These are phyloP conservation scores for Lasioglossum zephyrum DNA, from an alignment of 2,888 invertebrate species.

Conservation along the genomic window DNA sequence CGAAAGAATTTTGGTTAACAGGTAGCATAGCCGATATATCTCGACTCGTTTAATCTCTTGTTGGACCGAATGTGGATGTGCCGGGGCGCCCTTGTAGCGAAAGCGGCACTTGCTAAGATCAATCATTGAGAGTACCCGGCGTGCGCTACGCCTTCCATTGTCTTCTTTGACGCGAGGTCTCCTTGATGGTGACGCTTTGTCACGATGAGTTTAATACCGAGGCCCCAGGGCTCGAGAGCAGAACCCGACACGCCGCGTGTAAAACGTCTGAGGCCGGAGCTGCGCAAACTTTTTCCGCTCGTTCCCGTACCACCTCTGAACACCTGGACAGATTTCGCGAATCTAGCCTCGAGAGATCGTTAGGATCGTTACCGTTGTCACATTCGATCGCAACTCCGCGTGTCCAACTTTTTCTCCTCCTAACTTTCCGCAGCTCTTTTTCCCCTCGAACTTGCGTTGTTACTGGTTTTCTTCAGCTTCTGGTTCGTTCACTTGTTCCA, in stretches of 20 bases:
- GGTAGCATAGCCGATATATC: constrained; percentile 57
- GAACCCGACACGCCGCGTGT: neutral
- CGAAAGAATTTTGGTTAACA: constrained; percentile 21
- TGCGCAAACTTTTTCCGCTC: constrained; percentile 19
- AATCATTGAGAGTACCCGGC: constrained; percentile 74
- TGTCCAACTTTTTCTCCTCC: neutral
- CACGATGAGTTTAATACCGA: constrained; percentile 59
- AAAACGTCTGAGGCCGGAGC: neutral
- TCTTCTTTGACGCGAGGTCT: constrained; percentile 67
- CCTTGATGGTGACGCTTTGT: constrained; percentile 64
- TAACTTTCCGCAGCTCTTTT: neutral
- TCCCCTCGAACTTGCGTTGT: neutral
- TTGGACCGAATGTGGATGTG: constrained; percentile 72
- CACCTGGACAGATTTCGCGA: neutral
- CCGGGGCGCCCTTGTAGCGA: constrained; percentile 53
- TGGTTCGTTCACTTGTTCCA: neutral
- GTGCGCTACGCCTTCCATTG: constrained; percentile 70
- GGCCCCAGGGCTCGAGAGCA: constrained; percentile 33
- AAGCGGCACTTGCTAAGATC: constrained; percentile 73
- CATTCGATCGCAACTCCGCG: neutral
- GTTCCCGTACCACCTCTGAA: neutral
- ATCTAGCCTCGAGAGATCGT: neutral
- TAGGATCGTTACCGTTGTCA: constrained; percentile 13
- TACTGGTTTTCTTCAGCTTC: neutral
- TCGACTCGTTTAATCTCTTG: constrained; percentile 73